Conservation (phyloP, 2,113 vertebrate genomes). For the Ellobius talpinus region DNA sequence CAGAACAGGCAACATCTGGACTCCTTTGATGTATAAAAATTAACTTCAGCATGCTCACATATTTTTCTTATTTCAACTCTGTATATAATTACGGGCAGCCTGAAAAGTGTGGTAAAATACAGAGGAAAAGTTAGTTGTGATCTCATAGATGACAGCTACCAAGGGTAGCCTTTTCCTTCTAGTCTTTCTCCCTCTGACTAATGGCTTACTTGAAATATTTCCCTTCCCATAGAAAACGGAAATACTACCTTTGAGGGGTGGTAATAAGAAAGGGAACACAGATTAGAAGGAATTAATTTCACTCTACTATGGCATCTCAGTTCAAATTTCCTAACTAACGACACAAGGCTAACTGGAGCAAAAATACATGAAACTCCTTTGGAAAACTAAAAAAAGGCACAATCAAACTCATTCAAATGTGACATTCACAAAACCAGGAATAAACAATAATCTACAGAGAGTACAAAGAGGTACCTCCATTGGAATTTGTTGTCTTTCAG, state of each 20-base stretch:
- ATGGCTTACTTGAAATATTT: constrained; percentile 32
- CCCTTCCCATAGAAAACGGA: constrained; percentile 10
- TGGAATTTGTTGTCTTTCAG: not conserved
- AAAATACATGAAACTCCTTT: not conserved
- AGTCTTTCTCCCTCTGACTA: not conserved
- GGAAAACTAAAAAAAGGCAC: not conserved
- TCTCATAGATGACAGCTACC: not conserved
- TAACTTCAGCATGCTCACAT: not conserved
- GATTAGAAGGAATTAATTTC: constrained; percentile 2
- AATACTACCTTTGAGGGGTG: not conserved
- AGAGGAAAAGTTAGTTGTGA: constrained; percentile 30
- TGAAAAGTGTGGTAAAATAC: constrained; percentile 6
- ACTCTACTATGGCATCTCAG: constrained; percentile 13
- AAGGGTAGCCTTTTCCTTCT: constrained; percentile 31
- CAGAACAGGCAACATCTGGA: not conserved
- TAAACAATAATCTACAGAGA: constrained; percentile 5
- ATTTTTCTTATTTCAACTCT: not conserved
- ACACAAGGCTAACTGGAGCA: constrained; percentile 9
- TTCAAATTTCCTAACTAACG: constrained; percentile 51
- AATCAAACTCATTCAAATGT: not conserved
- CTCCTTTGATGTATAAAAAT: constrained; percentile 16
- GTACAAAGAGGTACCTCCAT: not conserved
- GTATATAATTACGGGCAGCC: constrained; percentile 3
- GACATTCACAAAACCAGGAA: constrained; percentile 6
- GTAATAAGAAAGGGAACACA: not conserved